phyloP scores from a whole-genome alignment of 1,140 invertebrate species.

The Conopomorpha cramerella region DNA sequence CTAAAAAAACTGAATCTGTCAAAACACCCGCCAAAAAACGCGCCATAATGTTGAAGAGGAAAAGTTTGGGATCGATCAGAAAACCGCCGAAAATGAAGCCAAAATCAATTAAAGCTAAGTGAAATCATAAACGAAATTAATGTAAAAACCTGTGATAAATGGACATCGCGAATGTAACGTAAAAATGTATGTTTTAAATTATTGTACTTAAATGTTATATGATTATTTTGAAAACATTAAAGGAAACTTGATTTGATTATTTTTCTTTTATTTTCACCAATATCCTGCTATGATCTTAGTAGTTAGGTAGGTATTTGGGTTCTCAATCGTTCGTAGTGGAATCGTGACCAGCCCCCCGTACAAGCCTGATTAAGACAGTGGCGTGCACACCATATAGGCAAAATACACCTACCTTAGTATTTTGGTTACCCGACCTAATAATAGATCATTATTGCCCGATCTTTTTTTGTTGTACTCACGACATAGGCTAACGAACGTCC shows the following conservation, averaged over 20 bases:
- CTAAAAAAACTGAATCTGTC: neutral
- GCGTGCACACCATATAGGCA: no score
- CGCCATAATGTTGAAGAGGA: conserved; percentile 27
- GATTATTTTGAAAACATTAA: neutral
- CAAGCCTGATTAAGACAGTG: no score
- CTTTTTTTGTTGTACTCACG: no score
- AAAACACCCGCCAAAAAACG: conserved; percentile 26
- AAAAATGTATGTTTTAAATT: neutral
- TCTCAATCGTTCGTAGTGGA: no score
- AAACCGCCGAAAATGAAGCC: conserved; percentile 47
- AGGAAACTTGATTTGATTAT: neutral
- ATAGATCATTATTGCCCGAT: no score
- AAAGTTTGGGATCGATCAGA: conserved; percentile 42
- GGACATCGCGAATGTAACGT: neutral
- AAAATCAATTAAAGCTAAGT: conserved; percentile 4
- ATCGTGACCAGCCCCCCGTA: no score
- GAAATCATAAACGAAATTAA: neutral
- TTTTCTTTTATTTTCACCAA: neutral
- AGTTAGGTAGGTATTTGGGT: no score
- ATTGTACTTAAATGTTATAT: neutral
- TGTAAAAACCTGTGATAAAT: neutral
- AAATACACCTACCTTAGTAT: no score
- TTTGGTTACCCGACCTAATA: no score
- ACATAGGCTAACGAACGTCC: no score
- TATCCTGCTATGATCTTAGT: neutral